Evolutionary conservation across 2,113 vertebrate species (phyloP).

Genomic region (Mirounga angustirostris): DNA sequence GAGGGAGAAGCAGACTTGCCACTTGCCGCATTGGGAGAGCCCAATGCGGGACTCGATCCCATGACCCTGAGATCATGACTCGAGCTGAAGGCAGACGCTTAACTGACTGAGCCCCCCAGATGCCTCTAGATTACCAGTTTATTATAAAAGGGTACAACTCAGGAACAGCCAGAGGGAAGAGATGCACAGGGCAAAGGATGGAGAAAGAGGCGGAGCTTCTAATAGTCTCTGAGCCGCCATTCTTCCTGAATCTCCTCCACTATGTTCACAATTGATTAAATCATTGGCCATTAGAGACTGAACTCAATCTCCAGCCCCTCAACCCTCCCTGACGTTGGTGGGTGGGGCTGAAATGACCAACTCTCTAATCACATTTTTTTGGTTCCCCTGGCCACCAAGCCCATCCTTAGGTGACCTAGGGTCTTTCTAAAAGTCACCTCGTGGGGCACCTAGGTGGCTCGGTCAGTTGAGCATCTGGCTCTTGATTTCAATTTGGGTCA

Average conservation of each 20-base stretch:
- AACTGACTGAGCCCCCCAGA: no score
- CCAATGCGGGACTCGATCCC: no score
- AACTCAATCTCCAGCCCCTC: neutral
- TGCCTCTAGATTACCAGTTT: neutral
- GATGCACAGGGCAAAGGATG: neutral
- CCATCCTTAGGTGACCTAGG: neutral
- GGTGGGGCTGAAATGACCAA: neutral
- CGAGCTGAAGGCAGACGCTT: no score
- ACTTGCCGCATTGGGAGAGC: no score
- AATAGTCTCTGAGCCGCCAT: rapidly evolving
- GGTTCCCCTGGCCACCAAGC: neutral
- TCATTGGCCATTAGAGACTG: neutral
- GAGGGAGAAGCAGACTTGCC: no score
- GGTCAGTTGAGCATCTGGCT: neutral
- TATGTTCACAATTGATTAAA: neutral
- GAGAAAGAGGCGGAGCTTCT: neutral
- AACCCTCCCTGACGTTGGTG: rapidly evolving
- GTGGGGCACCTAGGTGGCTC: neutral
- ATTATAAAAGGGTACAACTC: neutral
- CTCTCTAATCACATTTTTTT: no score
- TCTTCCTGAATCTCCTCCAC: neutral
- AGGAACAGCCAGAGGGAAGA: neutral
- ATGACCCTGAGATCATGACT: no score
- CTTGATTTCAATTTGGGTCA: neutral
- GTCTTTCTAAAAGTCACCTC: neutral